phyloP scores from a whole-genome alignment of 1,140 invertebrate species.

The Tribolium castaneum region DNA sequence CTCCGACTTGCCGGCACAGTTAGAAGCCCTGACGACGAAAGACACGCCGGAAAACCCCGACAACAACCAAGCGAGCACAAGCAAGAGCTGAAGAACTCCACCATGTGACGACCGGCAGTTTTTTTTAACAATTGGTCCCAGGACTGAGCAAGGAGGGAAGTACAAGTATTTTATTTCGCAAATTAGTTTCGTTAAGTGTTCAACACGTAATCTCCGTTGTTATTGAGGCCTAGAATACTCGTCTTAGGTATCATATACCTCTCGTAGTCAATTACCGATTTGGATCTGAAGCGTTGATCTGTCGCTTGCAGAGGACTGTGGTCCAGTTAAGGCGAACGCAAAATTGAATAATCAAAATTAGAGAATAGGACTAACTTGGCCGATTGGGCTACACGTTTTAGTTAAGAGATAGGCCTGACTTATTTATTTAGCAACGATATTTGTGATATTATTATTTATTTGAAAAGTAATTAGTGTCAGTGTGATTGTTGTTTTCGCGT shows the following conservation, averaged over 20 bases:
- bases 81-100: conserved; percentile 28
- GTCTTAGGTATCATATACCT: neutral
- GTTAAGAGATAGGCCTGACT: conserved; percentile 6
- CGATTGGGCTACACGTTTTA: neutral
- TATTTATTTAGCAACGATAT: conserved; percentile 44
- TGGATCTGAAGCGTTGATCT: neutral
- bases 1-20: conserved; percentile 71
- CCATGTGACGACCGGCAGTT: neutral
- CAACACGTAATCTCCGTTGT: neutral
- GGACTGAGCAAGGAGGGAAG: conserved; percentile 8
- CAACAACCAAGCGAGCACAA: conserved; percentile 42
- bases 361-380: too few species aligned
- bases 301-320: neutral
- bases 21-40: conserved; percentile 72
- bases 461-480: conserved; percentile 2
- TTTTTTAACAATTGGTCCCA: conserved; percentile 5
- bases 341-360: too few species aligned
- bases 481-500: conserved; percentile 15
- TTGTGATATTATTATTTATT: conserved; percentile 52
- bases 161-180: conserved; percentile 25
- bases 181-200: conserved; percentile 30
- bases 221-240: conserved; percentile 21
- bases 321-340: too few species aligned
- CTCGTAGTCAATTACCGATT: neutral
- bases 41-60: conserved; percentile 59